Evolutionary conservation across 37 sponge, comb jelly and placozoan genomes (phyloP), one percentile per base, ranked within the genome.

Genomic region (Halichondria panicea): DNA sequence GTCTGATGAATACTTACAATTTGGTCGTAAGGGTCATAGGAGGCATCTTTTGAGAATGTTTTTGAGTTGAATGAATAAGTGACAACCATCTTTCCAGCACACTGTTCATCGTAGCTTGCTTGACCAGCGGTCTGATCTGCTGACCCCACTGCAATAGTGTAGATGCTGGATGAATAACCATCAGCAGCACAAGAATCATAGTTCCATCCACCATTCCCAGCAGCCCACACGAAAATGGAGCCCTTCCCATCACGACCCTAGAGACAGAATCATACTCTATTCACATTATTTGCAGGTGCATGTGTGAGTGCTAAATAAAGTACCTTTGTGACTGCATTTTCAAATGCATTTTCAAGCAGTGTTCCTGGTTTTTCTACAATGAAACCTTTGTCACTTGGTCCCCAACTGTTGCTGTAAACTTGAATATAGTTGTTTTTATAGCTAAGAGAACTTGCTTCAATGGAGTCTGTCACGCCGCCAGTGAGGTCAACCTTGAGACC

Each of bases 381-480:
- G 70, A 64, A 56, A 8, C 99, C 99, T 77, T 90, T 89, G 54
- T 98, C 99, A 68, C 81, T 82, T 12, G 99, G 99, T 7, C 99
- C 99, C 99, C 99, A 98, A 60, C 92, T 90, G 59, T 79, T 87
- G 83, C 91, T 91, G 88, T 98, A 98, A 42, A 84, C 41, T 13
- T 68, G 46, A 32, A 84, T 72, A 69, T 92, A 81, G 63, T 86
- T 57, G 38, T 73, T 82, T 0, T 74, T 75, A 52, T 76, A 86
- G 37, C 87, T 81, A 1, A 98, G 92, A 30, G 91, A 75, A 33
- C 38, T 38, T 13, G 86, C 88, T 76, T 98, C 99, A 18, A 86
- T 84, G 15, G 83, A 45, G 69, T 98, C 99, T 18, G 92, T 90
- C 44, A 90, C 78, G 4, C 45, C 62, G 11, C 89, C 85, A 18